These are phyloP conservation scores for Cavia porcellus DNA, from an alignment of 2,113 vertebrate genomes.

Conservation along the genomic window DNA sequence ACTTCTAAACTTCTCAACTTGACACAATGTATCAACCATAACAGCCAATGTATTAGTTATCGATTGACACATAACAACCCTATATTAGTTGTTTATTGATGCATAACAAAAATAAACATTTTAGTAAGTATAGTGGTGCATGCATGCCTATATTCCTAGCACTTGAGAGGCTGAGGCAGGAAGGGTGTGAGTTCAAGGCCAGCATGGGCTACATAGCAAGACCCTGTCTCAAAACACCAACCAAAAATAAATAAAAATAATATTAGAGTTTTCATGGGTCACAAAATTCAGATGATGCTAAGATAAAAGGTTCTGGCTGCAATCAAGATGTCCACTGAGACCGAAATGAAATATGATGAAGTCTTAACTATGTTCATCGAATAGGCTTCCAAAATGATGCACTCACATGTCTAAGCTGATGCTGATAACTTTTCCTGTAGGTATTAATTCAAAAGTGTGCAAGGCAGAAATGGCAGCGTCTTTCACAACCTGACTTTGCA, in stretches of 20 bases:
- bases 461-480: neutral
- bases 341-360: neutral
- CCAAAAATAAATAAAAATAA: neutral
- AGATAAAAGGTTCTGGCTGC: neutral
- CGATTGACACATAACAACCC: neutral
- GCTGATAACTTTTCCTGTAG: neutral
- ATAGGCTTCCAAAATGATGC: neutral
- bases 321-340: neutral
- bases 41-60: neutral
- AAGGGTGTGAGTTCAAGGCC: neutral
- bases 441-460: neutral
- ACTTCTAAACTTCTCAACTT: too few relatives aligned
- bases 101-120: neutral
- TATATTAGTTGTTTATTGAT: neutral
- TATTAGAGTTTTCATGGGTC: neutral
- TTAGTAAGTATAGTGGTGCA: neutral
- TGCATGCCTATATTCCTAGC: neutral
- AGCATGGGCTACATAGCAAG: neutral
- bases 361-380: neutral
- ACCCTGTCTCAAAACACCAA: neutral
- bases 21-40: too few relatives aligned
- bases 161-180: neutral
- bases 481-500: neutral
- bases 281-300: slow-evolving; percentile 1
- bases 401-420: neutral